Evolutionary conservation across 2,888 invertebrate genomes (phyloP).

Genomic region (Tipula helvola): DNA sequence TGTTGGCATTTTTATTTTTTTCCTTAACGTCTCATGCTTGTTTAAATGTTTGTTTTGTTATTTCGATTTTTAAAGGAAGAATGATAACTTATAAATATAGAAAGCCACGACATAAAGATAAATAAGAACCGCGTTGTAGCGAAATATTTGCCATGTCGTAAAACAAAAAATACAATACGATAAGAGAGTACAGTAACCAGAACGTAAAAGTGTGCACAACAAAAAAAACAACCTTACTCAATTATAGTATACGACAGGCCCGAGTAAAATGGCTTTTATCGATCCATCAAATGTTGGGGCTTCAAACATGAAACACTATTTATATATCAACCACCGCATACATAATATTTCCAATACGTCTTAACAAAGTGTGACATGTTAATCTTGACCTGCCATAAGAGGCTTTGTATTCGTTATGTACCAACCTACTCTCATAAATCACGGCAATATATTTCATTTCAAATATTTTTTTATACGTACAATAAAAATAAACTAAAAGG

Average conservation of each 20-base stretch:
- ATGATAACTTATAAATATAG: neutral
- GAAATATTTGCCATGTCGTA: neutral
- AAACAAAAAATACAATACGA: neutral
- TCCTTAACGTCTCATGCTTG: neutral
- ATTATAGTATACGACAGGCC: neutral
- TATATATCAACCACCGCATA: neutral
- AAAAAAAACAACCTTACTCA: neutral
- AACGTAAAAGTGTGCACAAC: neutral
- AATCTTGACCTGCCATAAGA: neutral
- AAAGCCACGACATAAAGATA: neutral
- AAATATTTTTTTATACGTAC: neutral
- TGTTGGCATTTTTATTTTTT: neutral
- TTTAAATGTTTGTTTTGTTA: neutral
- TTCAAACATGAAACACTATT: neutral
- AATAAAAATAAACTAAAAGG: neutral
- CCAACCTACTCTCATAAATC: neutral
- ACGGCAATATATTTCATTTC: neutral
- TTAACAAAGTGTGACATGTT: neutral
- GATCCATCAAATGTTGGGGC: neutral
- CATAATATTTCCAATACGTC: neutral
- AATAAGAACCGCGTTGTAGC: neutral
- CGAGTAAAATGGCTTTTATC: neutral
- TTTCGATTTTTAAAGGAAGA: neutral
- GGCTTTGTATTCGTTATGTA: neutral
- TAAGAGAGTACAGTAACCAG: neutral